Base-by-base conservation (phyloP, 2,797 vertebrate species). In the Saxicola maurus region DNA sequence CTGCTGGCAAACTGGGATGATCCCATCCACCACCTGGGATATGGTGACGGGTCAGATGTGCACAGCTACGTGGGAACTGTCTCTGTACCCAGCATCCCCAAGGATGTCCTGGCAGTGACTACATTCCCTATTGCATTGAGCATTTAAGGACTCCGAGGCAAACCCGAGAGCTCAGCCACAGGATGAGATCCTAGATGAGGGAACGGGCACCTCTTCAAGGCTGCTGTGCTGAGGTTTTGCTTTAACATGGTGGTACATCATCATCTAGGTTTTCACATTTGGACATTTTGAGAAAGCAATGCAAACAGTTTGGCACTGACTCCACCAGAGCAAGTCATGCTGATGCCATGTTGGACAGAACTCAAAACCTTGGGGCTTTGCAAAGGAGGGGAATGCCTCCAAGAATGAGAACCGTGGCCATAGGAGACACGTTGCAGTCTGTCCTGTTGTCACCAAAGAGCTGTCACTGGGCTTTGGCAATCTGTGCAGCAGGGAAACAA, bases 361-460 rank as follows among this genome's bases (percentile, higher is more conserved):
- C 8, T 48, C 43, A 69, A 62, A 56, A 42, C 14, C 31, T 11
- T 27, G 18, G 35, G 35, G 16, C 31, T 66, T 53, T 16, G 19
- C 16, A 59, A 45, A 77, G 74, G 42, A 43, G 8, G 6, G 55
- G 23, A 78, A 4, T 73, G 42, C 30, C 43, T 60, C 60, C 60
- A 38, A 48, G 45, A 10, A 42, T 10, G 16, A 40, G 35, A 49
- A 31, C 19, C 2, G 2, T 46, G 53, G 48, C 5, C 3, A 23
- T 30, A 52, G 37, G 14, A 66, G 45, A 33, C 42, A 52, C 0
- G 0, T 7, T 31, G 25, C 23, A 62, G 48, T 64, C n/a, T 72
- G 24, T 77, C 20, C 46, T 87, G 19, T 27, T 62, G 37, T 49
- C 55, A 60, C 24, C 0, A 1, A 45, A 33, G 57, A 64, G 17